Conservation (phyloP, 2,113 vertebrate species). For the Colinus virginianus region DNA sequence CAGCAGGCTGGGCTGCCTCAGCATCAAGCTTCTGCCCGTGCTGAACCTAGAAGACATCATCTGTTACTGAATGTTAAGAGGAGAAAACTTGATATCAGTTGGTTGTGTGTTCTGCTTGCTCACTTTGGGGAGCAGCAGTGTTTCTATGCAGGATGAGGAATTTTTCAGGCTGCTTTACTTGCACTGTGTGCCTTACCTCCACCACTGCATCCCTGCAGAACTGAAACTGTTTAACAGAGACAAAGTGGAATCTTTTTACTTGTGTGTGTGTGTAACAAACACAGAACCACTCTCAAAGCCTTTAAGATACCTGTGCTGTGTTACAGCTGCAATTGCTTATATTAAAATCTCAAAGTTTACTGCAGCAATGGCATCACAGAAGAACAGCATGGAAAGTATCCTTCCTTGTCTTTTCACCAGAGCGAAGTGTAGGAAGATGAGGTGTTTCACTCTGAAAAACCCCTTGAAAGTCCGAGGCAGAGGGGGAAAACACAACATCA, state of each 20-base stretch:
- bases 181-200: background rate
- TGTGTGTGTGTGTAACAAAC: background rate
- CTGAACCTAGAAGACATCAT: rapidly evolving
- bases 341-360: conserved; percentile 6
- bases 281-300: background rate
- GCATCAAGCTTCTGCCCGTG: background rate
- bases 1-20: background rate
- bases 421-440: background rate
- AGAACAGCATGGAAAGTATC: background rate
- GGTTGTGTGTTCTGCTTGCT: background rate
- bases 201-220: background rate
- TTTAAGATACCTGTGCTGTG: background rate
- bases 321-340: background rate
- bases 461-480: background rate
- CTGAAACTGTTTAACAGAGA: background rate
- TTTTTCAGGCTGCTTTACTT: background rate
- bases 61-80: background rate
- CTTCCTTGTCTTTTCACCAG: background rate
- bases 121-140: background rate
- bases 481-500: background rate
- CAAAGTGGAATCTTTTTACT: background rate
- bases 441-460: background rate
- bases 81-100: background rate
- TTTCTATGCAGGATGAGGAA: background rate
- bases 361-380: background rate